Percentiles rank a stretch among this genome's conserved stretches.
These are phyloP conservation scores for Lucilia cuprina DNA, from an alignment of 1,140 invertebrate genomes.

Conservation along the genomic window DNA sequence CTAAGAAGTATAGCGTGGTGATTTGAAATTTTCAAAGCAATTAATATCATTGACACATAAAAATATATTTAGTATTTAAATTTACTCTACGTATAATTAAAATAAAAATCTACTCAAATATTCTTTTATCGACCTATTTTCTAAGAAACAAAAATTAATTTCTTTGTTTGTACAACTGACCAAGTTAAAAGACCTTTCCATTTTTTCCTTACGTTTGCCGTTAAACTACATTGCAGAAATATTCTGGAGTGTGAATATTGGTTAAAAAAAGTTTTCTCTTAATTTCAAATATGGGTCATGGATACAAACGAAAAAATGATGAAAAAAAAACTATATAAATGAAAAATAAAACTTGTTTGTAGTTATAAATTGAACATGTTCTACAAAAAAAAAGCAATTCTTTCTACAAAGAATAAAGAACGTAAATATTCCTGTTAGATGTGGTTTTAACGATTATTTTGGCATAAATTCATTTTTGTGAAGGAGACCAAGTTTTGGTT, in stretches of 20 bases:
- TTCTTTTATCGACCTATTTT: not conserved
- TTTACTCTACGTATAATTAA: too few relatives aligned
- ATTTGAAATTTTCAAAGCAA: too few relatives aligned
- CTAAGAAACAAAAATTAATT: not conserved
- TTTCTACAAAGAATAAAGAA: too few relatives aligned
- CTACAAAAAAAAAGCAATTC: too few relatives aligned
- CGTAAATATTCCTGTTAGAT: not conserved
- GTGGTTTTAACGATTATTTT: conserved; percentile 3
- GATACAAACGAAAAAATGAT: not conserved
- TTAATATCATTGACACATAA: too few relatives aligned
- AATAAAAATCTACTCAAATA: too few relatives aligned
- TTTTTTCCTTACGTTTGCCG: not conserved
- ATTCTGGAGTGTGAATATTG: too few relatives aligned
- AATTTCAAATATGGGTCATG: conserved; percentile 2
- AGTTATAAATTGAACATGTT: not conserved
- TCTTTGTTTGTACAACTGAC: not conserved
- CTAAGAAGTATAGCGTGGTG: too few relatives aligned
- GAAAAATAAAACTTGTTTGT: not conserved
- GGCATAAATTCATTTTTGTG: conserved; percentile 8
- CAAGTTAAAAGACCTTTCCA: not conserved
- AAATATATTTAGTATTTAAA: too few relatives aligned
- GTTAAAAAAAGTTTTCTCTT: not conserved
- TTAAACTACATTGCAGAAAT: too few relatives aligned
- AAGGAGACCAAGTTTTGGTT: conserved; percentile 22
- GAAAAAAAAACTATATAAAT: not conserved